Percentiles rank a stretch among this genome's conserved stretches.
Evolutionary conservation across 2,888 invertebrate species (phyloP).

Genomic region (Drosophila histrio): DNA sequence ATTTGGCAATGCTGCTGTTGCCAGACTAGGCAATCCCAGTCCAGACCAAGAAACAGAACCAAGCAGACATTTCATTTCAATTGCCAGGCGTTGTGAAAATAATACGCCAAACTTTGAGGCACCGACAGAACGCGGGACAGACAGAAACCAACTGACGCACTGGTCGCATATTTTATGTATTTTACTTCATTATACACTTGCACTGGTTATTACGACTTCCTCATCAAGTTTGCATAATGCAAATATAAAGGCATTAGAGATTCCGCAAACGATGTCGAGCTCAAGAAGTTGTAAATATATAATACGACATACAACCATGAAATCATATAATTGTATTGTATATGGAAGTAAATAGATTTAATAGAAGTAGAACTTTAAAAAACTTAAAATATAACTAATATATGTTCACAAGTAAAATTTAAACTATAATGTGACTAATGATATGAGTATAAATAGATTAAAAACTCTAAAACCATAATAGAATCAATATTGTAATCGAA

Average conservation of each 20-base stretch:
- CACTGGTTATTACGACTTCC: conserved; percentile 13
- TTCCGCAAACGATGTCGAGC: neutral
- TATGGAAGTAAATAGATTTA: too few relatives aligned
- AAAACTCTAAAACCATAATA: too few relatives aligned
- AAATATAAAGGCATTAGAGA: neutral
- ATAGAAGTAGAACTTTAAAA: too few relatives aligned
- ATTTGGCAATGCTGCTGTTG: conserved; percentile 11
- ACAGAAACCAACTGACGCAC: conserved; percentile 46
- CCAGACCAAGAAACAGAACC: conserved; percentile 26
- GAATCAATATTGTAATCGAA: too few relatives aligned
- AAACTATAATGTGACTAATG: too few relatives aligned
- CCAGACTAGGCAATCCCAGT: conserved; percentile 8
- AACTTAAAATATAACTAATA: too few relatives aligned
- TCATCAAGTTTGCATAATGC: conserved; percentile 16
- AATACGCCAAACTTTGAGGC: conserved; percentile 52
- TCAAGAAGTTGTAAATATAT: too few relatives aligned
- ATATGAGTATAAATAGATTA: too few relatives aligned
- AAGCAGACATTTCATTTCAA: conserved; percentile 64
- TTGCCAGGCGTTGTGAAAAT: conserved; percentile 58
- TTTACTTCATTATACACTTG: conserved; percentile 67
- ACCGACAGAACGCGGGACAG: conserved; percentile 7
- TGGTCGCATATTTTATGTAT: conserved; percentile 72
- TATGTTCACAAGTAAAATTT: too few relatives aligned
- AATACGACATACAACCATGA: too few relatives aligned
- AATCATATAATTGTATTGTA: too few relatives aligned